Conservation (phyloP, 1,140 invertebrate species). For the Pteromalus puparum region DNA sequence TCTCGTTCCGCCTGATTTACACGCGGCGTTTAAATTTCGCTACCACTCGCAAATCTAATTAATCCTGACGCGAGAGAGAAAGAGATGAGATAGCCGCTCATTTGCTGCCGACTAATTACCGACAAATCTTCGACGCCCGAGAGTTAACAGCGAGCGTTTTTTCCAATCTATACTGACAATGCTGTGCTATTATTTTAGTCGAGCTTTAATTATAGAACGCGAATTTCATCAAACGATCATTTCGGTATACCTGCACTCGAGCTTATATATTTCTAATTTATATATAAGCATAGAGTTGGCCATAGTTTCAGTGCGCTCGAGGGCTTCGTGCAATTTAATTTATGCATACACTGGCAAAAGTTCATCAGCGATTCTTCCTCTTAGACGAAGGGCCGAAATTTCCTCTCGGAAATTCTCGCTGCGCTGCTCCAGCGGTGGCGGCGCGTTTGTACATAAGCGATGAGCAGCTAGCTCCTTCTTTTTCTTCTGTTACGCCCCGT, state of each 20-base stretch:
- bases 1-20: slow-evolving; percentile 2
- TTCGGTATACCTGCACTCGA: too few relatives aligned
- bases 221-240: too few relatives aligned
- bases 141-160: background rate
- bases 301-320: too few relatives aligned
- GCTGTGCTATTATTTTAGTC: background rate
- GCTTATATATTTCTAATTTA: too few relatives aligned
- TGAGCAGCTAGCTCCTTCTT: background rate
- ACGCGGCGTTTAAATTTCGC: background rate
- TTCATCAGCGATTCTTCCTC: background rate
- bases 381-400: background rate
- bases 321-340: slow-evolving; percentile 4
- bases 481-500: background rate
- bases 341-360: background rate
- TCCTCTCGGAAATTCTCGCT: background rate
- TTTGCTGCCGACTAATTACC: background rate
- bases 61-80: background rate
- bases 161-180: background rate
- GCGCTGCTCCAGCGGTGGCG: too few relatives aligned
- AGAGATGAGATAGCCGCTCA: background rate
- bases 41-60: background rate
- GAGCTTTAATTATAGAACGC: background rate
- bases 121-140: background rate
- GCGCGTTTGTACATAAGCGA: background rate
- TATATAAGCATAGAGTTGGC: too few relatives aligned